Evolutionary conservation across 2,888 invertebrate species (phyloP), one percentile per base, ranked within the genome.

Genomic region (Athalia cordata): DNA sequence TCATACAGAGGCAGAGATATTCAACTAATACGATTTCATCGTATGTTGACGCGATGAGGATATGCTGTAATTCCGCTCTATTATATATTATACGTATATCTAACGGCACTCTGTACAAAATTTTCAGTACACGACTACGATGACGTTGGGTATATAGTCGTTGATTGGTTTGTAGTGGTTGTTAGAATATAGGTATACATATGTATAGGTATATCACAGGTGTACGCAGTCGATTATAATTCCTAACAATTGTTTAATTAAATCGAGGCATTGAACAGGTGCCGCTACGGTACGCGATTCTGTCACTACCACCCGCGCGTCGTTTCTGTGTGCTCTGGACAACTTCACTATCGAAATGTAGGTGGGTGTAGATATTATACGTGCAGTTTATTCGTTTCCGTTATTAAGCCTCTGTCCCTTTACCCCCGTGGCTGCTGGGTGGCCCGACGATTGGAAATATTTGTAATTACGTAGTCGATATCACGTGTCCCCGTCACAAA

Each of bases 191-290:
- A 7, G n/a, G 68, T 55, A 43, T 15, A 5, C 15, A 45, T 52
- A 70, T 55, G 43, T 43, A 57, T 29, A n/a, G 7, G 47, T 13
- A 11, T 5, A 59, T 45, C 52, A 47, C 57, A 59, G 45, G 57
- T 72, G 59, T 50, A 61, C 50, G 43, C n/a, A 15, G 62, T 50
- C 50, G 29, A 75, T 75, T 75, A 62, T 61, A 64, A 75, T 75
- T 75, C 62, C 49, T 62, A 67, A 85, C 85, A 87, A 87, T 87
- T 85, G 86, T 86, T 87, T 87, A 87, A 87, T 87, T 87, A 87
- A 87, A 87, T 83, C 80, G 80, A 64, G 78, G 77, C 72, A 81
- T 79, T 80, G 80, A 80, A 80, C 76, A 81, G 65, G 82, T 81
- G 29, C 29, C 29, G 29, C 29, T 29, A 29, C 29, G 83, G 75